Conservation (phyloP, 2,888 invertebrate genomes). For the Tinea trinotella region DNA sequence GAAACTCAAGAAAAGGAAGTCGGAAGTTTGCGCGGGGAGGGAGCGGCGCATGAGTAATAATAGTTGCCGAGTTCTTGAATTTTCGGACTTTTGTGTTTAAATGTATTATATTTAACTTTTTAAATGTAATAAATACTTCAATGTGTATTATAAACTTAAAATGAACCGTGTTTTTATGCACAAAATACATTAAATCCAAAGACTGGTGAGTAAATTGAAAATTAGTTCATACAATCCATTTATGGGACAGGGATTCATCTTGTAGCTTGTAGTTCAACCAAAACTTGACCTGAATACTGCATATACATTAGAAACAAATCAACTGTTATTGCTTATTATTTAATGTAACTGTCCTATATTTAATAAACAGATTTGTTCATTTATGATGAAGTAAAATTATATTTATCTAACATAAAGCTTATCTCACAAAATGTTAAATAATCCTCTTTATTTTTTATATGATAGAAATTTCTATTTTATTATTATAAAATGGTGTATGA, state of each 20-base stretch:
- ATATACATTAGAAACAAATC: conserved; percentile 6
- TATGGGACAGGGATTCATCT: conserved; percentile 21
- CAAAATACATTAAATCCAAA: conserved; percentile 18
- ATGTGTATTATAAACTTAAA: neutral
- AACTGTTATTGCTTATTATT: neutral
- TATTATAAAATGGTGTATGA: too few species aligned
- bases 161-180: neutral
- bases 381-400: too few species aligned
- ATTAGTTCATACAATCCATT: conserved; percentile 19
- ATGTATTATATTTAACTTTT: conserved; percentile 13
- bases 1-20: too few species aligned
- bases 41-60: conserved; percentile 5
- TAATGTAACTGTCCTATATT: too few species aligned
- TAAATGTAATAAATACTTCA: neutral
- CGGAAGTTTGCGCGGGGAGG: neutral
- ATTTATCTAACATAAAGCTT: too few species aligned
- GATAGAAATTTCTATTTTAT: too few species aligned
- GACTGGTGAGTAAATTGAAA: conserved; percentile 27
- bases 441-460: too few species aligned
- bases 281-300: conserved; percentile 29
- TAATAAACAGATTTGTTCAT: too few species aligned
- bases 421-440: too few species aligned
- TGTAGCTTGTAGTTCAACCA: conserved; percentile 24
- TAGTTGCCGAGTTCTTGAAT: neutral
- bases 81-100: conserved; percentile 8